Evolutionary conservation across 2,113 vertebrate genomes (phyloP), one percentile per base, ranked within the genome.

Genomic region (Pygoscelis adeliae): DNA sequence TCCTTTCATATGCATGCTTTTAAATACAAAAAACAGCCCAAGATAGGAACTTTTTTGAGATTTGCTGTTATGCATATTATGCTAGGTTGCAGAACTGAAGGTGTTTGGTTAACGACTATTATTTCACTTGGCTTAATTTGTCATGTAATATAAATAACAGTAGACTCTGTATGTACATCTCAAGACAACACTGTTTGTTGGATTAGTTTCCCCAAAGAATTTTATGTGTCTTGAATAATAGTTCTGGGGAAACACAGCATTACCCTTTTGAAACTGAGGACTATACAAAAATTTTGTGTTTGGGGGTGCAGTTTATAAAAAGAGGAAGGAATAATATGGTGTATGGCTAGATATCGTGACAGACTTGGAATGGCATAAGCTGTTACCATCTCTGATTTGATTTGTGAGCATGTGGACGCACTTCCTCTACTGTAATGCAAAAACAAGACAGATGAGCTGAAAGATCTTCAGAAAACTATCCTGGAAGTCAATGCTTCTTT

Each of bases 1-100:
- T 95, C 73, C 47, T 92, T 97, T 96, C 76, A 83, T 81, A 93
- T 47, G 46, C 67, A 14, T 80, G 23, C 49, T 90, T 92, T 95
- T 74, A 92, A 96, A 86, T 44, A 85, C 20, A 83, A 95, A 87
- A 87, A 67, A 4, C 52, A 88, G 36, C 12, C 23, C 73, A 71
- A 58, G 53, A 71, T 27, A 80, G 55, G 70, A 89, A 53, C 42
- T 77, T 94, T 77, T 62, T n/a, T 34, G 58, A 77, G 59, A 72
- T 65, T 63, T 89, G 47, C 19, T 92, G 34, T 66, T 89, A 46
- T 42, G 23, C n/a, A 36, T 63, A 67, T 83, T 92, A 27, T 89
- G 62, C 38, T 55, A 56, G 42, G 15, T 71, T 77, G 56, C 0
- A 2, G 29, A 74, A 79, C 13, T 23, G 16, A 80, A 93, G 58